Percentiles rank a stretch among this genome's conserved stretches.
Conservation (phyloP, 2,797 vertebrate species). For the Euphonia xanthogaster region DNA sequence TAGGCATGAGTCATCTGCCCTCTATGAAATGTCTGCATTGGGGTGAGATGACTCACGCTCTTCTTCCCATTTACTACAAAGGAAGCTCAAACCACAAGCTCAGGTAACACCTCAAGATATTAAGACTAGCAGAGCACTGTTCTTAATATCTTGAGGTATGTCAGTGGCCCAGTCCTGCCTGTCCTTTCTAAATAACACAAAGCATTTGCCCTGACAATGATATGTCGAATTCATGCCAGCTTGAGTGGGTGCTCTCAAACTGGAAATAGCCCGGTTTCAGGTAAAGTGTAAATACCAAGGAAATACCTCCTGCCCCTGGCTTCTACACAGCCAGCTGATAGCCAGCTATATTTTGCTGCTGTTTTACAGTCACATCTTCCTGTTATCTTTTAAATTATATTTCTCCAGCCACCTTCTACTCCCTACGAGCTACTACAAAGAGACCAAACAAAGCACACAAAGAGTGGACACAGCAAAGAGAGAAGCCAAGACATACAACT, state of each 20-base stretch:
- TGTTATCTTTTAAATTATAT: background rate
- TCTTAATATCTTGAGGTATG: background rate
- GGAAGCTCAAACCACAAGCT: background rate
- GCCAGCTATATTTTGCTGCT: background rate
- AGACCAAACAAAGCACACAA: background rate
- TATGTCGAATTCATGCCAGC: background rate
- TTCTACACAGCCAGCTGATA: background rate
- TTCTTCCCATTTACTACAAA: background rate
- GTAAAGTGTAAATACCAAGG: background rate
- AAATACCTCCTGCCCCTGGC: background rate
- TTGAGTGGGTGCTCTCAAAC: background rate
- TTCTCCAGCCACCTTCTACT: background rate
- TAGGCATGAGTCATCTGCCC: background rate
- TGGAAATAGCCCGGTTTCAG: background rate
- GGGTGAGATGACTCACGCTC: background rate
- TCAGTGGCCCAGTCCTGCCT: background rate
- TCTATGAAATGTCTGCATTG: background rate
- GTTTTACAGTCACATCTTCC: background rate
- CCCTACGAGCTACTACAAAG: rapidly evolving
- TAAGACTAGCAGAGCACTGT: background rate
- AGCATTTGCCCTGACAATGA: background rate
- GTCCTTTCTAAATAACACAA: background rate
- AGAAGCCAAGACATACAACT: background rate
- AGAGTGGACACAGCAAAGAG: background rate
- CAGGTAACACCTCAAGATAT: background rate